Evolutionary conservation across 2,888 invertebrate genomes (phyloP).

Genomic region (Xylocampa areola): DNA sequence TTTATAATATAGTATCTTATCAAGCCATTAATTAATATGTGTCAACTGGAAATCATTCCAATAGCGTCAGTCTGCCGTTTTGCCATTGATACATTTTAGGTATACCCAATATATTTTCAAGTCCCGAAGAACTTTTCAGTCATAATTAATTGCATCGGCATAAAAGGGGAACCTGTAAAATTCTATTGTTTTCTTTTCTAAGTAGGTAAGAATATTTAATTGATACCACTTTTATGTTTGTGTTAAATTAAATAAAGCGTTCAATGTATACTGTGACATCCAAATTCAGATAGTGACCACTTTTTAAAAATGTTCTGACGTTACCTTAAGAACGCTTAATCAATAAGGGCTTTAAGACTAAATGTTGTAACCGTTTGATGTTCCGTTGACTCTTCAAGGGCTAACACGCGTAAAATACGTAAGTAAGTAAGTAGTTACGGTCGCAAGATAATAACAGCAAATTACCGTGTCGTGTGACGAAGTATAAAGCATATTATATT

Average conservation of each 20-base stretch:
- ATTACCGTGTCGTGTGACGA: constrained; percentile 53
- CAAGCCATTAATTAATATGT: not conserved
- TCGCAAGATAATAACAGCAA: constrained; percentile 44
- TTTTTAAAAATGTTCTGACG: too few species aligned
- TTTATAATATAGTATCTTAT: too few species aligned
- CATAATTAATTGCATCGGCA: constrained; percentile 32
- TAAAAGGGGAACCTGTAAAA: constrained; percentile 24
- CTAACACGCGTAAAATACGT: constrained; percentile 21
- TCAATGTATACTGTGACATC: too few species aligned
- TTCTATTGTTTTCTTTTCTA: constrained; percentile 11
- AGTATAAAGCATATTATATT: constrained; percentile 42
- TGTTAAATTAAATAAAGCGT: too few species aligned
- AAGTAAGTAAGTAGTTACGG: constrained; percentile 24
- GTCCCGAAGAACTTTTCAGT: constrained; percentile 27
- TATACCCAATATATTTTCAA: constrained; percentile 13
- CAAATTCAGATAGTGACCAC: too few species aligned
- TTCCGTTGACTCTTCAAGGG: constrained; percentile 14
- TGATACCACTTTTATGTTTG: not conserved
- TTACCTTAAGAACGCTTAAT: too few species aligned
- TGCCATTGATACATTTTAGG: constrained; percentile 2
- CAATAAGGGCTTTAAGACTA: not conserved
- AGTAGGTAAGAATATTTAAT: constrained; percentile 9
- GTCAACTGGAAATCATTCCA: not conserved
- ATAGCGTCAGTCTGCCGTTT: not conserved
- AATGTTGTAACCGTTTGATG: not conserved